Evolutionary conservation across 2,797 vertebrate species (phyloP).

Genomic region (Hydrolagus colliei): DNA sequence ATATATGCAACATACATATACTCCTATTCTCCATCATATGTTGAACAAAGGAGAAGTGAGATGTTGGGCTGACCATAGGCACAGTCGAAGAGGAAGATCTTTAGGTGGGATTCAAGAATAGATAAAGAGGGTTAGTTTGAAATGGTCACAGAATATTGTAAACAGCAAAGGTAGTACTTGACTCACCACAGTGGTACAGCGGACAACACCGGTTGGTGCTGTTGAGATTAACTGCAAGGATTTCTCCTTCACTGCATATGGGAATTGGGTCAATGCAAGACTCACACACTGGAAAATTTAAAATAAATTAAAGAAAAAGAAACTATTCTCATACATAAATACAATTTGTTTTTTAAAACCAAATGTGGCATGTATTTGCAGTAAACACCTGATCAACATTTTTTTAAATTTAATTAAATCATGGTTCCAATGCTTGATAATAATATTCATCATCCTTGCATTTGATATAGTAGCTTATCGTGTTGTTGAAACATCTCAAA

Average conservation of each 20-base stretch:
- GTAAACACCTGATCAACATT: not conserved
- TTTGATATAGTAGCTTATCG: no score
- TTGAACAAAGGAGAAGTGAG: no score
- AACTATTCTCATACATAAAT: no score
- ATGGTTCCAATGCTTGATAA: not conserved
- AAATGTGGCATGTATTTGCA: not conserved
- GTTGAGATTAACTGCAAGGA: conserved; percentile 80
- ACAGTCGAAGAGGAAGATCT: no score
- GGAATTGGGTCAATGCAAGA: conserved; percentile 80
- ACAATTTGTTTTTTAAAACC: not conserved
- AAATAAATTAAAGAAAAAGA: not conserved
- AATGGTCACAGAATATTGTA: not conserved
- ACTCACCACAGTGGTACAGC: conserved; percentile 77
- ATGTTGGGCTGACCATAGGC: no score
- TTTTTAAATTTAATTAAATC: not conserved
- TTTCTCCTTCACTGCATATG: conserved; percentile 73
- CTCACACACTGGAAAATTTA: conserved; percentile 73
- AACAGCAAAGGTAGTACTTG: not conserved
- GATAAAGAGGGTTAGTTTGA: not conserved
- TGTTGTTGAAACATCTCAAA: no score
- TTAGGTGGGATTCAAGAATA: no score
- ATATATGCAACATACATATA: not conserved
- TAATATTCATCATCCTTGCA: no score
- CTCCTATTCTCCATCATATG: not conserved
- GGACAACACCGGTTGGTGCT: conserved; percentile 83